These are phyloP conservation scores for Bubo bubo DNA, from an alignment of 2,113 vertebrate species.

Conservation along the genomic window DNA sequence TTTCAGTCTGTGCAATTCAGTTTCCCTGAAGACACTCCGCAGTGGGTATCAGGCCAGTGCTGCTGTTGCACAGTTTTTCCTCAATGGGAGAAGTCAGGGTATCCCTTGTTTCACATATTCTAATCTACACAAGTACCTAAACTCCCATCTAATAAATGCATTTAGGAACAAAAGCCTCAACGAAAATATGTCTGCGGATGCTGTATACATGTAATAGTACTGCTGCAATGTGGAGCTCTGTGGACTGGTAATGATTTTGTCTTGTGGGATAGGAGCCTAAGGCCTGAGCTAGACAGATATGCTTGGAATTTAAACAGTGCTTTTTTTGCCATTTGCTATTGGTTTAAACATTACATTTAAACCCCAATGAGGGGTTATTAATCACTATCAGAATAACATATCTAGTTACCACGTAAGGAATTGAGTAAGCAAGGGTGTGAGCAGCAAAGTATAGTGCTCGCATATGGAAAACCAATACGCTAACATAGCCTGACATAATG, in stretches of 20 bases:
- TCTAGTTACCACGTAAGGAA: neutral
- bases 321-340: neutral
- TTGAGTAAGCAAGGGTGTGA: neutral
- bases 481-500: neutral
- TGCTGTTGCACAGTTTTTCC: neutral
- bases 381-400: slow-evolving; percentile 3
- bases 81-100: neutral
- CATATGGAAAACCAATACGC: neutral
- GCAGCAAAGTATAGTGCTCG: neutral
- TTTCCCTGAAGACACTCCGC: neutral
- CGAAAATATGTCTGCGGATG: neutral
- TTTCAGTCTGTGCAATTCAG: neutral
- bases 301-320: neutral
- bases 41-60: neutral
- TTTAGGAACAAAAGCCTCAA: neutral
- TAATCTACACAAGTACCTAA: neutral
- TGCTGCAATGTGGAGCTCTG: neutral
- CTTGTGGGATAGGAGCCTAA: neutral
- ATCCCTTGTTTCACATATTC: neutral
- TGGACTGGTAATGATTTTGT: neutral
- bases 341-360: neutral
- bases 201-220: neutral
- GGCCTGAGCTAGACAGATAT: neutral
- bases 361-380: neutral
- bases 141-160: neutral